Percentiles rank a stretch among this genome's conserved stretches.
Conservation (phyloP, 2,888 invertebrate genomes). For the Dione vanillae region DNA sequence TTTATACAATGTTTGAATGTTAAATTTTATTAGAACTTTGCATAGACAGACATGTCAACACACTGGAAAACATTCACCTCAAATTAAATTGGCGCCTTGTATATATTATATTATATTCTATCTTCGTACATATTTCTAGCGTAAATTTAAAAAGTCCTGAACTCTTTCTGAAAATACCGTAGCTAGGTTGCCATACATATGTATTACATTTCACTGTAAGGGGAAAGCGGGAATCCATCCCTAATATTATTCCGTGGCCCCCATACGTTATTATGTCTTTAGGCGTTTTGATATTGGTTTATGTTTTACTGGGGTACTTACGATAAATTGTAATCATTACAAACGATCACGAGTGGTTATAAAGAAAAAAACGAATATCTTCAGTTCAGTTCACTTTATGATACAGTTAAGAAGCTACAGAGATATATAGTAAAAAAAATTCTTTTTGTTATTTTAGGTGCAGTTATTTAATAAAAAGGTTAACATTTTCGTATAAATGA, state of each 20-base stretch:
- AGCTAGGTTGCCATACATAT: constrained; percentile 8
- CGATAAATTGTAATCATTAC: not conserved
- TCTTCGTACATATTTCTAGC: not conserved
- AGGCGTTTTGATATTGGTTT: constrained; percentile 8
- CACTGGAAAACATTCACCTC: too few relatives aligned
- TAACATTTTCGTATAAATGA: too few relatives aligned
- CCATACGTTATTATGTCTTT: constrained; percentile 15
- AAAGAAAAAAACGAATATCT: not conserved
- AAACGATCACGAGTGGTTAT: not conserved
- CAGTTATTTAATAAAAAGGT: too few relatives aligned
- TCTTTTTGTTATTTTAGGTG: too few relatives aligned
- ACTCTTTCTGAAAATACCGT: not conserved
- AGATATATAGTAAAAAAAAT: too few relatives aligned
- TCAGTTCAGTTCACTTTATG: not conserved
- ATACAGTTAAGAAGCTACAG: too few relatives aligned
- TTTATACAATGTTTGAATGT: too few relatives aligned
- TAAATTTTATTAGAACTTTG: too few relatives aligned
- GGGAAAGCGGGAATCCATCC: not conserved
- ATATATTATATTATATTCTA: too few relatives aligned
- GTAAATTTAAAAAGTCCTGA: not conserved
- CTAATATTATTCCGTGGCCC: not conserved
- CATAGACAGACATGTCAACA: too few relatives aligned
- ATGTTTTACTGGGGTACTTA: constrained; percentile 5
- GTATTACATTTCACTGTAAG: constrained; percentile 5
- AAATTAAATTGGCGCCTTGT: too few relatives aligned